phyloP scores from a whole-genome alignment of 2,113 vertebrate genomes.

The Entomyzon cyanotis region DNA sequence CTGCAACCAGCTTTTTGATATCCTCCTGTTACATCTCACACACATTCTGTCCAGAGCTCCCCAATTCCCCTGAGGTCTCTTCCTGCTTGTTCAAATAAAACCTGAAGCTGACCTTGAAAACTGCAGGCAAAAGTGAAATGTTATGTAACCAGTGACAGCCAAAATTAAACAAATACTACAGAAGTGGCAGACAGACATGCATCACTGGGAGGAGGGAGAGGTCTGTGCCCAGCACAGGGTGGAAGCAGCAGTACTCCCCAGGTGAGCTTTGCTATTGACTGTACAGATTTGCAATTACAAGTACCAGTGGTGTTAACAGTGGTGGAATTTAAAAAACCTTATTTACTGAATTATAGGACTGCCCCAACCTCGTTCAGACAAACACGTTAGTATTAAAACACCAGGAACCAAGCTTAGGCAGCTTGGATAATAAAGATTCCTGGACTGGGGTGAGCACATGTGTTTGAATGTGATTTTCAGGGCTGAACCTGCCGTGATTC shows the following conservation, averaged over 20 bases:
- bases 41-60: rapidly evolving
- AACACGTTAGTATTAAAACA: neutral
- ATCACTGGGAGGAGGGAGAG: neutral
- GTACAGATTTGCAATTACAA: neutral
- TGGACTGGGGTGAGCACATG: neutral
- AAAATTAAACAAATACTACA: neutral
- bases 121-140: neutral
- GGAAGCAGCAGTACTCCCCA: neutral
- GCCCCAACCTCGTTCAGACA: neutral
- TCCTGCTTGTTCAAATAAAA: neutral
- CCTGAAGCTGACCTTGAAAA: neutral
- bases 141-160: neutral
- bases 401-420: neutral
- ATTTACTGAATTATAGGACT: neutral
- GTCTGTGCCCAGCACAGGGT: rapidly evolving
- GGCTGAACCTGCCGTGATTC: neutral
- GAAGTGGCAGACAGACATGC: neutral
- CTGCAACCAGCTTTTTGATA: rapidly evolving
- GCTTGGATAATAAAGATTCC: neutral
- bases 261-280: neutral
- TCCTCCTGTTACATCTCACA: rapidly evolving
- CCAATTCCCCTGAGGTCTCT: rapidly evolving
- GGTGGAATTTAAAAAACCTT: neutral
- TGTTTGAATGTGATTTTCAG: neutral
- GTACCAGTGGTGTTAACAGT: neutral